These are phyloP conservation scores for Bombus vancouverensis DNA, from an alignment of 1,140 invertebrate species.

Conservation along the genomic window DNA sequence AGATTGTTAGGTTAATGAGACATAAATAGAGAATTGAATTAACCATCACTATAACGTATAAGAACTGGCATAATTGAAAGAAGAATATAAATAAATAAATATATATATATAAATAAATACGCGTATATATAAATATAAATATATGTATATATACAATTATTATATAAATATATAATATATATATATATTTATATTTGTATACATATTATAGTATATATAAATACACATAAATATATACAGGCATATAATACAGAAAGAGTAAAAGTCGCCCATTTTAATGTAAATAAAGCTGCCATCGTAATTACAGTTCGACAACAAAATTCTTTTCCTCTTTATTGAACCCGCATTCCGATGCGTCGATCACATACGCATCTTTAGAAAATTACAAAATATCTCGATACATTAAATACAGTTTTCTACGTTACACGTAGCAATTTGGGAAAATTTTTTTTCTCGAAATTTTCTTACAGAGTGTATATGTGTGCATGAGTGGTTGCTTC, in stretches of 20 bases:
- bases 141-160: not conserved
- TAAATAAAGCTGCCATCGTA: constrained; percentile 78
- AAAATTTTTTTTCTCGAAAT: not conserved
- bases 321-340: constrained; percentile 62
- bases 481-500: not conserved
- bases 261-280: constrained; percentile 63
- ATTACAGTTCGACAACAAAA: constrained; percentile 67
- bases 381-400: constrained; percentile 73
- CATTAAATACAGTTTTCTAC: constrained; percentile 48
- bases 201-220: constrained; percentile 23
- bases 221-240: constrained; percentile 18
- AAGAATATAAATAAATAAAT: constrained; percentile 33
- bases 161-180: not conserved
- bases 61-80: constrained; percentile 49
- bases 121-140: not conserved
- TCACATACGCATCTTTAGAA: constrained; percentile 56
- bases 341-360: constrained; percentile 34
- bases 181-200: constrained; percentile 5
- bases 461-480: not conserved
- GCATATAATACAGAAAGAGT: constrained; percentile 44
- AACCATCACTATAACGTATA: constrained; percentile 56
- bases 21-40: constrained; percentile 48
- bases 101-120: not conserved
- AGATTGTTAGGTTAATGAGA: constrained; percentile 62
- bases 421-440: constrained; percentile 32